These are phyloP conservation scores for Harpagoxenus sublaevis DNA, from an alignment of 2,888 invertebrate species.

Conservation along the genomic window DNA sequence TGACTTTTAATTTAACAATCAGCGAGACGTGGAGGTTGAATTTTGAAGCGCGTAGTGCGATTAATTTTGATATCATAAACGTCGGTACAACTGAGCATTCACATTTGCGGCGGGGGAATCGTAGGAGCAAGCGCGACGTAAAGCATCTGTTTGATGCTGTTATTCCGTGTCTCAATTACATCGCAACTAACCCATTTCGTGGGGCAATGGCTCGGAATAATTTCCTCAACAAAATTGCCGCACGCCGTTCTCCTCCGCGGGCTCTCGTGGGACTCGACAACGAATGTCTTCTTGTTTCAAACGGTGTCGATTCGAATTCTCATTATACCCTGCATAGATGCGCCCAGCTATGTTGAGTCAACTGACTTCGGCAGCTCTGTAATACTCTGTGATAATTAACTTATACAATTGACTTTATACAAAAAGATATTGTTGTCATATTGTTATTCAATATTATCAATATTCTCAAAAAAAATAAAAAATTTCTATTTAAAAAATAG, in stretches of 20 bases:
- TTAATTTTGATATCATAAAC: slow-evolving; percentile 56
- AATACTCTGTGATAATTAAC: neutral
- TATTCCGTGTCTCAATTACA: slow-evolving; percentile 72
- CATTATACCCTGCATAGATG: slow-evolving; percentile 30
- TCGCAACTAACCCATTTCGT: slow-evolving; percentile 57
- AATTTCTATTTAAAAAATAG: neutral
- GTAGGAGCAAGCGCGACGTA: slow-evolving; percentile 33
- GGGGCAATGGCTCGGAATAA: slow-evolving; percentile 68
- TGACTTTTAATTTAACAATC: neutral
- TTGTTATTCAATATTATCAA: neutral
- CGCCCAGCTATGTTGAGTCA: neutral
- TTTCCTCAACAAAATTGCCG: slow-evolving; percentile 56
- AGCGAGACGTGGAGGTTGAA: neutral
- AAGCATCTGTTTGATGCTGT: slow-evolving; percentile 62
- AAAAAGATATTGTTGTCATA: neutral
- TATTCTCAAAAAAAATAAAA: neutral
- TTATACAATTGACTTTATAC: neutral
- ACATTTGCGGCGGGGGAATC: slow-evolving; percentile 45
- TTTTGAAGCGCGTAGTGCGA: neutral
- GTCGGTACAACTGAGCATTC: slow-evolving; percentile 50
- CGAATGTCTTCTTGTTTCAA: slow-evolving; percentile 36
- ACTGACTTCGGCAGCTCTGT: neutral
- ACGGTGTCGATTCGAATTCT: slow-evolving; percentile 50
- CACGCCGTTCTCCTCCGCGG: slow-evolving; percentile 49
- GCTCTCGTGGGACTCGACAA: slow-evolving; percentile 39